phyloP scores from a whole-genome alignment of 2,797 vertebrate species.

The Halcyon smyrnensis region DNA sequence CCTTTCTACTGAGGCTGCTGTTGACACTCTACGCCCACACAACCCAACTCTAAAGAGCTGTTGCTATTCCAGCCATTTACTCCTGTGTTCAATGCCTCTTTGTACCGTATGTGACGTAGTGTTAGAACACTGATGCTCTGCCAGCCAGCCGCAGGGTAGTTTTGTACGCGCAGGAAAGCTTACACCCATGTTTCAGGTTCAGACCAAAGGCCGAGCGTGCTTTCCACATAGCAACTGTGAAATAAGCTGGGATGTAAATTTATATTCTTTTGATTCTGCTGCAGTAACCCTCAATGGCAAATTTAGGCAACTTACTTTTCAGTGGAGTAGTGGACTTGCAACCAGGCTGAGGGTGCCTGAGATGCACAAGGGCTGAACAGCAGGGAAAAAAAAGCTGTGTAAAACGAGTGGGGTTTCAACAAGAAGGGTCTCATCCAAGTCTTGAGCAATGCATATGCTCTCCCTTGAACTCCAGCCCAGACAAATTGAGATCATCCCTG shows the following conservation, averaged over 20 bases:
- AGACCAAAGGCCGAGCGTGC: background rate
- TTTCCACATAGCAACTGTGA: background rate
- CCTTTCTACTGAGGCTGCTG: background rate
- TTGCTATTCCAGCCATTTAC: background rate
- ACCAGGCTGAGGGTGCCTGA: background rate
- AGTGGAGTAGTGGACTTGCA: background rate
- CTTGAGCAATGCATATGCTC: background rate
- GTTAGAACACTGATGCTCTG: background rate
- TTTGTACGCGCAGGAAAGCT: background rate
- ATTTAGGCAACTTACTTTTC: background rate
- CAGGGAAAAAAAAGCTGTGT: background rate
- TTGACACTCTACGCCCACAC: fast-evolving
- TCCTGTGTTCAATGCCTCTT: background rate
- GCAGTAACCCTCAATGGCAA: background rate
- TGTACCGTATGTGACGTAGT: background rate
- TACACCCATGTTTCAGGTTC: background rate
- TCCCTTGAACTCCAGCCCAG: background rate
- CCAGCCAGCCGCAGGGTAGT: fast-evolving
- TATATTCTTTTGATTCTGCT: background rate
- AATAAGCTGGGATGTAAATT: background rate
- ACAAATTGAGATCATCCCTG: fast-evolving
- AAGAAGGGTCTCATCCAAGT: background rate
- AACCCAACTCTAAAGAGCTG: background rate
- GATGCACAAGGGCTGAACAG: background rate
- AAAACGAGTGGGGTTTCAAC: background rate